Percentiles rank a stretch among this genome's conserved stretches.
phyloP scores from a whole-genome alignment of 1,140 invertebrate genomes.

The Diuraphis noxia region DNA sequence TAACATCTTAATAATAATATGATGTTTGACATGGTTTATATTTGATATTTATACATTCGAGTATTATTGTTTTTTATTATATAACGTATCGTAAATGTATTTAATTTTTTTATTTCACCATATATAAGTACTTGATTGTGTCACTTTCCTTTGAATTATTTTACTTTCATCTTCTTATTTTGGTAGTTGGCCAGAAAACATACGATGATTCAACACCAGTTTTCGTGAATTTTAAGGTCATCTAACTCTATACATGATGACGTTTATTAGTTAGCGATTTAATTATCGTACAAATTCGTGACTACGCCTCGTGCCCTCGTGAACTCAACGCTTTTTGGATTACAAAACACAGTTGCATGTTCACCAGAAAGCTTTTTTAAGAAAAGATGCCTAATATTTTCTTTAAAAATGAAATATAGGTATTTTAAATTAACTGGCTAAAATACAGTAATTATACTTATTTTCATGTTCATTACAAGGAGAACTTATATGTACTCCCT shows the following conservation, averaged over 20 bases:
- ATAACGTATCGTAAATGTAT: background rate
- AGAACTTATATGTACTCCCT: too few species aligned
- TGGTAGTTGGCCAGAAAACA: background rate
- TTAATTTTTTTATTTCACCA: background rate
- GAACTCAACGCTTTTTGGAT: background rate
- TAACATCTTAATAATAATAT: background rate
- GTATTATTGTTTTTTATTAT: background rate
- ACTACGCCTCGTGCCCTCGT: background rate
- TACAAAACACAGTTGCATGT: background rate
- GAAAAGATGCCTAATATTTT: too few species aligned
- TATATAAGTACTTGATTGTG: background rate
- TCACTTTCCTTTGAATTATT: conserved; percentile 1
- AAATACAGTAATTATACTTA: too few species aligned
- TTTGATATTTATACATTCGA: background rate
- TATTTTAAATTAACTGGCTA: too few species aligned
- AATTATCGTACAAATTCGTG: background rate
- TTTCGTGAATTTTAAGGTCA: background rate
- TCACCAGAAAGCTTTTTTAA: too few species aligned
- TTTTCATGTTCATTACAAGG: too few species aligned
- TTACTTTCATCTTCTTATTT: conserved; percentile 1
- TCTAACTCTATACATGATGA: background rate
- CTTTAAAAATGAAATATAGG: too few species aligned
- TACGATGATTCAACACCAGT: background rate
- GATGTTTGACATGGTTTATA: background rate
- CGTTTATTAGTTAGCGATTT: background rate